phyloP scores from a whole-genome alignment of 2,797 vertebrate genomes.

The Taeniopygia guttata region DNA sequence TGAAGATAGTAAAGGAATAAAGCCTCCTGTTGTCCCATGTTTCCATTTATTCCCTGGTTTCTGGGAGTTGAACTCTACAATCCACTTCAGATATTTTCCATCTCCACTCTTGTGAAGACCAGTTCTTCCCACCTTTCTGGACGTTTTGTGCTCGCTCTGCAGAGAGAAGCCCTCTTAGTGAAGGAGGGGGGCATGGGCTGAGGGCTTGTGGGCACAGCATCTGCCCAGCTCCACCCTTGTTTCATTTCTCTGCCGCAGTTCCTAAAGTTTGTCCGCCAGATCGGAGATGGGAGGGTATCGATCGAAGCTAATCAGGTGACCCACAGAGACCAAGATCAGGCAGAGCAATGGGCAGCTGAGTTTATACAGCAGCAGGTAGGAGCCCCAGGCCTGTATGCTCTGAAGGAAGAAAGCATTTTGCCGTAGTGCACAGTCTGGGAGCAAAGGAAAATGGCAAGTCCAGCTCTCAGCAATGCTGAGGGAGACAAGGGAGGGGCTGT shows the following conservation, averaged over 20 bases:
- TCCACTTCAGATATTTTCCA: neutral
- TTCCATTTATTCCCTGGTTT: neutral
- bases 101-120: neutral
- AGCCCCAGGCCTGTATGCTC: slow-evolving; percentile 35
- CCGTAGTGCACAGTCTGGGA: slow-evolving; percentile 52
- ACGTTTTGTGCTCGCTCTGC: neutral
- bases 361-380: slow-evolving; percentile 96
- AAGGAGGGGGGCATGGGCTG: neutral
- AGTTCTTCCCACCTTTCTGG: neutral
- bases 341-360: slow-evolving; percentile 98
- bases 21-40: neutral
- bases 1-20: neutral
- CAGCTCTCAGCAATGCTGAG: neutral
- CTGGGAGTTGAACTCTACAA: neutral
- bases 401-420: slow-evolving; percentile 52
- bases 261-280: slow-evolving; percentile 99
- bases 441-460: slow-evolving; percentile 24
- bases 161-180: slow-evolving; percentile 8
- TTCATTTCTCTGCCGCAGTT: slow-evolving; percentile 86
- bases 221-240: slow-evolving; percentile 70
- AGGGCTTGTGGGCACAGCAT: slow-evolving; percentile 24
- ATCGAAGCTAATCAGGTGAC: slow-evolving; percentile 94
- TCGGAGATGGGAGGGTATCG: slow-evolving; percentile 99
- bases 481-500: neutral
- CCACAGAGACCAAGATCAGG: slow-evolving; percentile 91